Evolutionary conservation across 2,113 vertebrate species (phyloP).

Genomic region (Epinephelus cyanopodus): DNA sequence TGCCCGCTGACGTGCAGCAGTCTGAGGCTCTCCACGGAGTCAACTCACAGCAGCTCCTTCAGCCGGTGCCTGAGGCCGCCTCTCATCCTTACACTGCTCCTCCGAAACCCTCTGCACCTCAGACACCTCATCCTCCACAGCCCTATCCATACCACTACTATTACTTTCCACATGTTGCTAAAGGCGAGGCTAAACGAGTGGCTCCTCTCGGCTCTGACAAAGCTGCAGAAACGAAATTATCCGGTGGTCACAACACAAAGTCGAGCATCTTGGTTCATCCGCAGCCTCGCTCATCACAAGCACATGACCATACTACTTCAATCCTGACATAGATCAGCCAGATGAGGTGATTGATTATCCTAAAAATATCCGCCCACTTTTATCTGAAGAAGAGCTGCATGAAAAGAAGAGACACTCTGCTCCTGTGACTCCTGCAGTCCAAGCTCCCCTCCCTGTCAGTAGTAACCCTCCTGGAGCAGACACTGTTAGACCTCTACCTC

Average conservation of each 20-base stretch:
- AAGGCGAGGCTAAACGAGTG: background rate
- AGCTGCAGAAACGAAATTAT: background rate
- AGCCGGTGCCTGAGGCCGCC: background rate
- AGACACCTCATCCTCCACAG: background rate
- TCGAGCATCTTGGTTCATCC: background rate
- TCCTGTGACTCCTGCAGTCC: background rate
- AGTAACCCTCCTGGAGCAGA: background rate
- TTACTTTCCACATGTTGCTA: constrained; percentile 28
- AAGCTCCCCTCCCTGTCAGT: background rate
- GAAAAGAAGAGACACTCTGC: background rate
- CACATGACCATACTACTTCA: background rate
- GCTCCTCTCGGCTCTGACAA: background rate
- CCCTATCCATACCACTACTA: constrained; percentile 30
- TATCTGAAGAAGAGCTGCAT: background rate
- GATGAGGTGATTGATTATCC: background rate
- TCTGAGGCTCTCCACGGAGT: background rate
- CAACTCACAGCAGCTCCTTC: background rate
- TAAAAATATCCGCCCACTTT: background rate
- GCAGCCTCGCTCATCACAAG: background rate
- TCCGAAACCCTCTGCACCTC: background rate
- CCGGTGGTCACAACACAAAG: background rate
- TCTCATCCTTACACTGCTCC: background rate
- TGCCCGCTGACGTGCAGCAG: background rate
- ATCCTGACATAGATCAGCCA: background rate
- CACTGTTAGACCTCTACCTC: background rate